phyloP scores from a whole-genome alignment of 2,113 vertebrate species.

The Puma concolor region DNA sequence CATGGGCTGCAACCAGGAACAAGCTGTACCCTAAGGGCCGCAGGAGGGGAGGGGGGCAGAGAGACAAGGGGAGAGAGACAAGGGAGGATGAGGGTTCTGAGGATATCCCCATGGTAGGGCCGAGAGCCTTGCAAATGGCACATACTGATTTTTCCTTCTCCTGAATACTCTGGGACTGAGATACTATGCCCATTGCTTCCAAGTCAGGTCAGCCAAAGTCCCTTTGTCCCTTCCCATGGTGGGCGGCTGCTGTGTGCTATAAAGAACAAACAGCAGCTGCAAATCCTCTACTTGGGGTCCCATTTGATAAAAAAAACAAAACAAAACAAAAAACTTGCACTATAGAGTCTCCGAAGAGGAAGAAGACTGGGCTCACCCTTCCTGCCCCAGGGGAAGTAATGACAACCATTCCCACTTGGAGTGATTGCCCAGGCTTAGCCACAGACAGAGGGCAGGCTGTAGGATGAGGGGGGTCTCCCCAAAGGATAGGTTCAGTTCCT shows the following conservation, averaged over 20 bases:
- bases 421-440: not conserved
- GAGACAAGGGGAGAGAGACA: not conserved
- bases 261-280: accelerated
- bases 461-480: accelerated
- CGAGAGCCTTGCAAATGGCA: not conserved
- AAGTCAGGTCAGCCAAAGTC: not conserved
- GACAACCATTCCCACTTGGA: not conserved
- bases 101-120: too few species aligned
- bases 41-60: accelerated
- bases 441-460: not conserved
- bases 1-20: conserved; percentile 98
- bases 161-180: not conserved
- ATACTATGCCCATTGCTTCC: not conserved
- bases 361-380: not conserved
- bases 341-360: not conserved
- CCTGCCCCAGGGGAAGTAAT: not conserved
- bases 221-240: not conserved
- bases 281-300: not conserved
- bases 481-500: not conserved
- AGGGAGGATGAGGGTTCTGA: not conserved
- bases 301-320: not conserved
- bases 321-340: not conserved
- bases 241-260: too few species aligned
- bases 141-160: not conserved
- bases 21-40: conserved; percentile 94